Percentiles rank a stretch among this genome's conserved stretches.
These are phyloP conservation scores for Eupeodes latifasciatus DNA, from an alignment of 2,888 invertebrate species.

Conservation along the genomic window DNA sequence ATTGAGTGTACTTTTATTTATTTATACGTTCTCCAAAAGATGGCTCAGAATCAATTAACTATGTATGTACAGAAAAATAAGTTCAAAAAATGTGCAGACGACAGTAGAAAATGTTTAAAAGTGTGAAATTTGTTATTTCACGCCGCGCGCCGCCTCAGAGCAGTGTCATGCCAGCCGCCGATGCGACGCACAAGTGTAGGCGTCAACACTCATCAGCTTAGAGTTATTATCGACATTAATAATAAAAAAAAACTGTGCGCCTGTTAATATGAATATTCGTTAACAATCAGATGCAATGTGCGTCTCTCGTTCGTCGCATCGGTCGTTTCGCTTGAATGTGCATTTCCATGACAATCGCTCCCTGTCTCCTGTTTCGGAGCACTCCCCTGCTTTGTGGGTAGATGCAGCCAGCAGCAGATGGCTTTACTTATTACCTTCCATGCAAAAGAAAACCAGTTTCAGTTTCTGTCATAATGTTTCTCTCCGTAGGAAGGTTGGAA, in stretches of 20 bases:
- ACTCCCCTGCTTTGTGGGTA: neutral
- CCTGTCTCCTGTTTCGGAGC: neutral
- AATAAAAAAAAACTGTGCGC: neutral
- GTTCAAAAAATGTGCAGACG: neutral
- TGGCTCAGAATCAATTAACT: slow-evolving; percentile 55
- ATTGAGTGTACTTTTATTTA: slow-evolving; percentile 3
- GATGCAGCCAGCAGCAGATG: slow-evolving; percentile 53
- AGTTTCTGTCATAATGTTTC: slow-evolving; percentile 51
- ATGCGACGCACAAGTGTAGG: slow-evolving; percentile 1
- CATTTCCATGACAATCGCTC: slow-evolving; percentile 23
- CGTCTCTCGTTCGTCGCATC: slow-evolving; percentile 1
- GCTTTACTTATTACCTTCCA: slow-evolving; percentile 51
- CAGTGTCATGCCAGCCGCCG: neutral
- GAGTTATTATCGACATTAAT: slow-evolving; percentile 9
- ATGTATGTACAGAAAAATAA: slow-evolving; percentile 10
- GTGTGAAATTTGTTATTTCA: slow-evolving; percentile 29
- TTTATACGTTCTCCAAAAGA: slow-evolving; percentile 45
- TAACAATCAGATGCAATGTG: slow-evolving; percentile 57
- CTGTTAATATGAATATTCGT: slow-evolving; percentile 28
- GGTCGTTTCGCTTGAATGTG: slow-evolving; percentile 53
- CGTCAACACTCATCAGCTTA: slow-evolving; percentile 8
- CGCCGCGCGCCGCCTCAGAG: neutral
- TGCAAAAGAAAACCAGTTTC: slow-evolving; percentile 68
- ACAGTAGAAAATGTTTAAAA: neutral
- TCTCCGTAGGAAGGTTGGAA: neutral